Evolutionary conservation across 2,888 invertebrate genomes (phyloP), one percentile per base, ranked within the genome.

Genomic region (Anarsia innoxiella): DNA sequence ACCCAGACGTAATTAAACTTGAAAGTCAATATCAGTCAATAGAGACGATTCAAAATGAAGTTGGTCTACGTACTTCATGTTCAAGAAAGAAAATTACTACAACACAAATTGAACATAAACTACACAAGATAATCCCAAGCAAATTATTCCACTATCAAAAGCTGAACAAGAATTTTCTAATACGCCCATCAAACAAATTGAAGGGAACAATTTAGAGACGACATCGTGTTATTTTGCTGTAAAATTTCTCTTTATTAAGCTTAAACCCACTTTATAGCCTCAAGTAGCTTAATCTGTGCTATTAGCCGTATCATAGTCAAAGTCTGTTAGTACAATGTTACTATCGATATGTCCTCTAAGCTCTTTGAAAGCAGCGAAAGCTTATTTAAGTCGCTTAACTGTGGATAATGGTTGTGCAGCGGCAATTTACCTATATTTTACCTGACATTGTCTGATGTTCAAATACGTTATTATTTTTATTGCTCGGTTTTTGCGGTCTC

Each of bases 341-440:
- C 51, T 57, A 60, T 60, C 51, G 56, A 59, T 57, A 48, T 51
- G 42, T 50, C 50, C 52, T 49, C 46, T 46, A 55, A 49, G 46
- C 46, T 49, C 51, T 64, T 66, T 48, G 57, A 58, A 61, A 58
- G 52, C 45, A 60, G 69, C 56, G 66, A 75, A 76, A 74, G 68
- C 63, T 57, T 52, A 64, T 53, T 59, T 52, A 48, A 57, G 46
- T 47, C 45, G 51, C 56, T 63, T 56, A 53, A 55, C 55, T 46
- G 45, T 40, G 44, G 48, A 53, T 65, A 56, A 62, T 55, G 46
- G 45, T 46, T 38, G 31, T 47, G 51, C 32, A 49, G 43, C 45
- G 40, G 55, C 55, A 58, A 61, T 66, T 66, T 60, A 58, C 52
- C 51, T 52, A 53, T 56, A 66, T 60, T 64, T 66, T 56, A 55